Percentiles rank a stretch among this genome's conserved stretches.
These are phyloP conservation scores for Vimba vimba DNA, from an alignment of 2,113 vertebrate species.

Conservation along the genomic window DNA sequence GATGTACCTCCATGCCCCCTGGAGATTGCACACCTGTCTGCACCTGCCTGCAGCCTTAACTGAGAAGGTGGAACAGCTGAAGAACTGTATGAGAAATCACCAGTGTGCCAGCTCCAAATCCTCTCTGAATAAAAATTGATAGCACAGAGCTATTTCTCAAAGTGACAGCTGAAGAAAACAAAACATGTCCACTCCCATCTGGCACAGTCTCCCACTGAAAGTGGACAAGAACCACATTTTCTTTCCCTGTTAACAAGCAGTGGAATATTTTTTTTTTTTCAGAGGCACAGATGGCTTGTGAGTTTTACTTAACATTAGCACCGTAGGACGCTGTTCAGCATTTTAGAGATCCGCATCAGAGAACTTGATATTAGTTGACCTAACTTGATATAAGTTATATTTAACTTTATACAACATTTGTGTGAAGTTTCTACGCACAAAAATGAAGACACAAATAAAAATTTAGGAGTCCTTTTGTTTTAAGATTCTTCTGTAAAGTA, in stretches of 20 bases:
- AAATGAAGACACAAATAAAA: neutral
- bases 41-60: slow-evolving; percentile 26
- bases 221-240: slow-evolving; percentile 20
- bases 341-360: slow-evolving; percentile 1
- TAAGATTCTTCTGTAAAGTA: neutral
- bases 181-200: slow-evolving; percentile 38
- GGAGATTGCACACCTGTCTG: slow-evolving; percentile 25
- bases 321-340: neutral
- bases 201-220: slow-evolving; percentile 21
- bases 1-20: neutral
- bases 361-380: neutral
- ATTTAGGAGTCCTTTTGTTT: neutral
- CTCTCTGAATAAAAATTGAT: slow-evolving; percentile 26
- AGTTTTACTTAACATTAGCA: slow-evolving; percentile 25
- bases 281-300: slow-evolving; percentile 28
- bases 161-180: slow-evolving; percentile 44
- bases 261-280: neutral
- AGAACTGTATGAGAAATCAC: slow-evolving; percentile 2
- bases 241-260: slow-evolving; percentile 29
- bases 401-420: neutral
- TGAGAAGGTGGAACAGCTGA: slow-evolving; percentile 23
- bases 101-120: neutral
- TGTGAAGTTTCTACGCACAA: neutral
- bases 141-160: slow-evolving; percentile 12
- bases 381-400: slow-evolving; percentile 3